Evolutionary conservation across 2,797 vertebrate species (phyloP).

Genomic region (Poecilia wingei): DNA sequence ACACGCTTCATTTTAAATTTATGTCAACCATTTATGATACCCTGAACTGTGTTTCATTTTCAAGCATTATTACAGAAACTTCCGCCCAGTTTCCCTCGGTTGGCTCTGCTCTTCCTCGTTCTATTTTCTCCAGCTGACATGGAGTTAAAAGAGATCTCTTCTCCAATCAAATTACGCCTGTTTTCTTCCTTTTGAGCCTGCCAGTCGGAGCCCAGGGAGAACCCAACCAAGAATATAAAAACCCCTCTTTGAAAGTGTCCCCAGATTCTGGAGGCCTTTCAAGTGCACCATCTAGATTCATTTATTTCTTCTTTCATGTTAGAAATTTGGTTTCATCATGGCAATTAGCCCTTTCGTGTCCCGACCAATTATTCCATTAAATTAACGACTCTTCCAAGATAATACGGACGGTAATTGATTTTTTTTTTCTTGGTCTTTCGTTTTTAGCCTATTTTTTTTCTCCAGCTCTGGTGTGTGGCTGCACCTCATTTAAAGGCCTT

Average conservation of each 20-base stretch:
- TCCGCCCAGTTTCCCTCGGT: conserved; percentile 22
- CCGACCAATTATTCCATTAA: conserved; percentile 74
- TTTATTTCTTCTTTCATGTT: conserved; percentile 77
- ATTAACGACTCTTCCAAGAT: conserved; percentile 66
- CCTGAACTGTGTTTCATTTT: conserved; percentile 42
- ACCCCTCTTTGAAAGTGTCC: conserved; percentile 71
- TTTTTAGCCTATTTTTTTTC: conserved; percentile 19
- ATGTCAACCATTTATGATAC: conserved; percentile 53
- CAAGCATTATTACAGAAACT: conserved; percentile 11
- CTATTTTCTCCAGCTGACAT: conserved; percentile 53
- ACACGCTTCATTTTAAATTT: conserved; percentile 31
- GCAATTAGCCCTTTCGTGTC: conserved; percentile 77
- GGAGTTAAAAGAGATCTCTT: conserved; percentile 50
- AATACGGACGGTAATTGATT: conserved; percentile 74
- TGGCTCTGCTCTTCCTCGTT: conserved; percentile 42
- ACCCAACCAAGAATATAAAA: conserved; percentile 61
- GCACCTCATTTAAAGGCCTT: conserved; percentile 69
- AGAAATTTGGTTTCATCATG: conserved; percentile 74
- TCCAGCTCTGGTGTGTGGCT: conserved; percentile 59
- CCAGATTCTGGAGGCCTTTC: conserved; percentile 66
- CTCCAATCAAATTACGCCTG: conserved; percentile 30
- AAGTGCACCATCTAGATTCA: conserved; percentile 70
- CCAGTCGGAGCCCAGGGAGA: conserved; percentile 56
- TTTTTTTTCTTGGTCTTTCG: conserved; percentile 57
- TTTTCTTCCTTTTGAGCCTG: conserved; percentile 49